phyloP scores from a whole-genome alignment of 2,888 invertebrate genomes.

The Monochamus alternatus region DNA sequence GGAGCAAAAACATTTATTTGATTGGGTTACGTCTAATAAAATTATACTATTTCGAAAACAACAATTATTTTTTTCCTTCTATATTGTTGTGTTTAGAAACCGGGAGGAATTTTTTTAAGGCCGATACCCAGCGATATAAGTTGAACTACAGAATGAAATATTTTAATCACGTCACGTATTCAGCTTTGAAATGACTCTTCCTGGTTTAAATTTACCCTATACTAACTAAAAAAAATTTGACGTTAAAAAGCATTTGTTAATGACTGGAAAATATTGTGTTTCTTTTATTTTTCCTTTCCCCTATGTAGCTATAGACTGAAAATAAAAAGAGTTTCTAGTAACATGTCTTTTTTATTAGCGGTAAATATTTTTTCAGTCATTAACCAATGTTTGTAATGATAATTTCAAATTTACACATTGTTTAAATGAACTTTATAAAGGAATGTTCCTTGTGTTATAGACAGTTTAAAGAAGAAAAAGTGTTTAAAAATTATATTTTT shows the following conservation, averaged over 20 bases:
- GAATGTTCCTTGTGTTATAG: not conserved
- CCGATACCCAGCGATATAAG: constrained; percentile 21
- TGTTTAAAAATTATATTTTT: constrained; percentile 24
- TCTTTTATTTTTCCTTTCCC: constrained; percentile 50
- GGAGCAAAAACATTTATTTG: constrained; percentile 5
- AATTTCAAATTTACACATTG: not conserved
- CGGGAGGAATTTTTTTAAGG: constrained; percentile 68
- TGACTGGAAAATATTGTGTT: constrained; percentile 55
- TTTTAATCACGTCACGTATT: constrained; percentile 35
- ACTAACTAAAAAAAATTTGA: constrained; percentile 6
- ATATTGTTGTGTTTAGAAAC: constrained; percentile 65
- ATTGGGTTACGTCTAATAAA: constrained; percentile 44
- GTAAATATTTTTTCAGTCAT: constrained; percentile 57
- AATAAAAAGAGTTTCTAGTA: constrained; percentile 48
- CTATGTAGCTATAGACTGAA: constrained; percentile 31
- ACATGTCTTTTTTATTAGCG: constrained; percentile 56
- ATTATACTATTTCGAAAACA: constrained; percentile 44
- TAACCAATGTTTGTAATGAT: constrained; percentile 58
- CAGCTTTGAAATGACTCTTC: constrained; percentile 57
- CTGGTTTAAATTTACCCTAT: constrained; percentile 59
- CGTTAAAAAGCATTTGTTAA: constrained; percentile 59
- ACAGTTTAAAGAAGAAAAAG: constrained; percentile 21
- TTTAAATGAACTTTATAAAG: not conserved
- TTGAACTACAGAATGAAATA: not conserved
- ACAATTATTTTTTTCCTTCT: constrained; percentile 50